Evolutionary conservation across 2,113 vertebrate species (phyloP), one percentile per base, ranked within the genome.

Genomic region (Amphiprion percula): DNA sequence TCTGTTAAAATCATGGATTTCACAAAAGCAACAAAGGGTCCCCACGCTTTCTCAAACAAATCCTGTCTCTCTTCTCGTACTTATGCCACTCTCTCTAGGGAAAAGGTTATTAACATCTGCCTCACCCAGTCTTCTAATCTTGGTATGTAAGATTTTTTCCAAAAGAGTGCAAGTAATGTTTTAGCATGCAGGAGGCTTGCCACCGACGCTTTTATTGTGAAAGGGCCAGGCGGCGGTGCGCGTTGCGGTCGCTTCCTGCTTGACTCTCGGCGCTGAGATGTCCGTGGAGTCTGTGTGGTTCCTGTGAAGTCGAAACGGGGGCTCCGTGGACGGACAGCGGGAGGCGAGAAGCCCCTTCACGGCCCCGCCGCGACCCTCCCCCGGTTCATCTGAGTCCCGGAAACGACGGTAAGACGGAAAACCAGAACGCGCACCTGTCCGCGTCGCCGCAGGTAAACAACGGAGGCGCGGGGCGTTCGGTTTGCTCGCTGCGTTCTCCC

Each of bases 251-350:
- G 5, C 21, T 1, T 19, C 1, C 11, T 8, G 0, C 69, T 84
- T 88, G 3, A 61, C 86, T 10, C 8, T 46, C 54, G 23, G 23
- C 2, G 54, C 68, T 77, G 85, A 80, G 77, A 88, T 90, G 87
- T 79, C 82, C 26, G 87, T 82, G 79, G 77, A 89, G 65, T 76
- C 37, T 81, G 54, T 64, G 70, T 79, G 85, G 82, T 88, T 92
- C 86, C 82, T 81, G 84, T 75, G 85, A 77, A 90, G 84, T 89
- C 62, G 77, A 72, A 82, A 83, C 82, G 70, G 87, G 74, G 87
- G 54, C 67, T 79, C 68, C 63, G 80, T 84, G 87, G 87, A 90
- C 84, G 52, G 82, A 83, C 85, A 67, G 85, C 77, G 64, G 83
- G 68, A 82, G 87, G 83, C 66, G 55, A 76, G 74, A 56, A n/a